Percentiles rank a stretch among this genome's conserved stretches.
These are phyloP conservation scores for Todiramphus saurophagus DNA, from an alignment of 2,113 vertebrate species.

Conservation along the genomic window DNA sequence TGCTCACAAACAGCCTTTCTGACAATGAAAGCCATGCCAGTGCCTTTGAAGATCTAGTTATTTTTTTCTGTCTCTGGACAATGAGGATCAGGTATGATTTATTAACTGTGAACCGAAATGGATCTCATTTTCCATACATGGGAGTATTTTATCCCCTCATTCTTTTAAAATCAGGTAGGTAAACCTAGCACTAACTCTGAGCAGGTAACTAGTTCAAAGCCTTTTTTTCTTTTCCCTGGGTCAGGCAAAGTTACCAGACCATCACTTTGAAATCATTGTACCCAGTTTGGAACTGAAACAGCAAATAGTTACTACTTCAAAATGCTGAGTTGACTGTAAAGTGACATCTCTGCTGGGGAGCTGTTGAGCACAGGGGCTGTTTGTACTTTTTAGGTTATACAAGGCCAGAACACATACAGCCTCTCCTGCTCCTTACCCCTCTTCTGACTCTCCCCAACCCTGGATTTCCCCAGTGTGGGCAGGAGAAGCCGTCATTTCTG, in stretches of 20 bases:
- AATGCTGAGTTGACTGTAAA: neutral
- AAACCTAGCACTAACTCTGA: neutral
- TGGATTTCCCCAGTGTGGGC: neutral
- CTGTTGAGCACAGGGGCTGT: neutral
- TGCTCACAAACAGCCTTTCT: neutral
- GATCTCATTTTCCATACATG: neutral
- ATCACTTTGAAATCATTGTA: neutral
- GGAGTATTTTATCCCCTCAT: neutral
- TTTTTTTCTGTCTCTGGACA: conserved; percentile 34
- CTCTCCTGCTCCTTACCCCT: neutral
- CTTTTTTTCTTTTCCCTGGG: neutral
- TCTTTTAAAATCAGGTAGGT: neutral
- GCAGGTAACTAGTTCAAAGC: neutral
- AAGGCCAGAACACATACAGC: neutral
- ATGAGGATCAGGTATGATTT: neutral
- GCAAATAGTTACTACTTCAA: neutral
- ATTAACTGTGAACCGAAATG: neutral
- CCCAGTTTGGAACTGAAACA: neutral
- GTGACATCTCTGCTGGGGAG: neutral
- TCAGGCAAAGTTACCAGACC: neutral
- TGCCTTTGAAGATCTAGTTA: conserved; percentile 1
- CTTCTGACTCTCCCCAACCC: neutral
- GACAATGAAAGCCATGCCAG: neutral
- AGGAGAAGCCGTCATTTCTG: neutral
- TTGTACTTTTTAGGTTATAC: neutral